phyloP scores from a whole-genome alignment of 2,888 invertebrate genomes.

The Dryocosmus kuriphilus region DNA sequence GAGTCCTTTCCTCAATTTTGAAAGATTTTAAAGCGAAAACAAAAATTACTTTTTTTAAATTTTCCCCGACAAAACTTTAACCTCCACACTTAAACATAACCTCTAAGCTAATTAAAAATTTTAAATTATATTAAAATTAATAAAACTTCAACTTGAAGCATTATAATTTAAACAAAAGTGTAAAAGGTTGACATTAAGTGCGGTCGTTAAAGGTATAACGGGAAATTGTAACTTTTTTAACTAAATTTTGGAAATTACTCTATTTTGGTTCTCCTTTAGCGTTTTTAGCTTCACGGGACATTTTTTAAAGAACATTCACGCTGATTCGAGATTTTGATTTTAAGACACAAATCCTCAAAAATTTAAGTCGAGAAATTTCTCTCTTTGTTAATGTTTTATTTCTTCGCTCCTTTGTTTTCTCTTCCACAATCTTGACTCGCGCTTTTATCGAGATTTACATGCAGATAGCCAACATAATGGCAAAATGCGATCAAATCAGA shows the following conservation, averaged over 20 bases:
- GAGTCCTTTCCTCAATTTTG: no score
- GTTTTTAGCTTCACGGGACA: neutral
- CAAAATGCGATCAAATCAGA: no score
- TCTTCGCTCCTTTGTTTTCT: neutral
- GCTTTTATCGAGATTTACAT: no score
- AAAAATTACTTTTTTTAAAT: neutral
- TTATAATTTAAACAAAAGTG: no score
- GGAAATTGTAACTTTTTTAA: neutral
- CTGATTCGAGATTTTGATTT: slow-evolving; percentile 11
- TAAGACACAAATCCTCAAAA: neutral
- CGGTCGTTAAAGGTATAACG: neutral
- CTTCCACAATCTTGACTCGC: neutral
- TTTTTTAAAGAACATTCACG: slow-evolving; percentile 1
- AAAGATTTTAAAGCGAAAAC: no score
- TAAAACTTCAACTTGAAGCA: neutral
- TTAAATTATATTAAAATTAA: no score
- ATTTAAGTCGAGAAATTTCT: slow-evolving; percentile 39
- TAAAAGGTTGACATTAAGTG: neutral
- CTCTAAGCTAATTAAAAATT: no score
- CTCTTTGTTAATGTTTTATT: neutral
- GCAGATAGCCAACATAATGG: no score
- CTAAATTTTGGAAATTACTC: neutral
- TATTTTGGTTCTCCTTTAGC: neutral
- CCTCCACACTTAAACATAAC: no score
- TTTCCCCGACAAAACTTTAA: neutral